Percentiles rank a stretch among this genome's conserved stretches.
Evolutionary conservation across 2,113 vertebrate genomes (phyloP).

Genomic region (Calonectris borealis): DNA sequence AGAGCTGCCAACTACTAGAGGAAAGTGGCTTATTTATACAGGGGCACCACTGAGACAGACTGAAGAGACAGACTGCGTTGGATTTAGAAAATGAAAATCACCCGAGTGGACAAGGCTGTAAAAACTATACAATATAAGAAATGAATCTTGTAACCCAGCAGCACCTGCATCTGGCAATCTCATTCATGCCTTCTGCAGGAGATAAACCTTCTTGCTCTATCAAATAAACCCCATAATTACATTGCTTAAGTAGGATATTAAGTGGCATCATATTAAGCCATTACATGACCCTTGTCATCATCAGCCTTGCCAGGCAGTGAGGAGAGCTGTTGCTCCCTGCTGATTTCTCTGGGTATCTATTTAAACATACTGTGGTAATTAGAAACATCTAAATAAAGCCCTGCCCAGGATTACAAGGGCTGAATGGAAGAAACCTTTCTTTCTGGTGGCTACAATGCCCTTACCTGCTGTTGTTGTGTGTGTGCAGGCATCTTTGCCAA

Average conservation of each 20-base stretch:
- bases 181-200: conserved; percentile 42
- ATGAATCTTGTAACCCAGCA: conserved; percentile 6
- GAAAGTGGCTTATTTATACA: conserved; percentile 61
- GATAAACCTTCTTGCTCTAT: conserved; percentile 43
- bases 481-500: not conserved
- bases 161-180: conserved; percentile 47
- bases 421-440: conserved; percentile 14
- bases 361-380: conserved; percentile 60
- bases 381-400: conserved; percentile 49
- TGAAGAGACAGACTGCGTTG: conserved; percentile 15
- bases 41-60: conserved; percentile 53
- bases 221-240: conserved; percentile 62
- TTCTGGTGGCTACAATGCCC: not conserved
- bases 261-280: conserved; percentile 63
- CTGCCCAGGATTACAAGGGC: conserved; percentile 5
- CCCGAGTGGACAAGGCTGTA: conserved; percentile 45
- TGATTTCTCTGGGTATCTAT: conserved; percentile 45
- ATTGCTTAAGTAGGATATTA: conserved; percentile 64
- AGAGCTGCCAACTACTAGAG: conserved; percentile 53
- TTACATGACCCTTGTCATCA: conserved; percentile 59
- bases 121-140: conserved; percentile 29
- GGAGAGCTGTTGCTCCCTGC: conserved; percentile 43
- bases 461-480: not conserved
- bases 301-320: conserved; percentile 22
- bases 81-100: conserved; percentile 55